A percentile compares a stretch with the other conserved stretches of the same genome.
Evolutionary conservation across 1,140 invertebrate genomes (phyloP).

Genomic region (Calycopis cecrops): DNA sequence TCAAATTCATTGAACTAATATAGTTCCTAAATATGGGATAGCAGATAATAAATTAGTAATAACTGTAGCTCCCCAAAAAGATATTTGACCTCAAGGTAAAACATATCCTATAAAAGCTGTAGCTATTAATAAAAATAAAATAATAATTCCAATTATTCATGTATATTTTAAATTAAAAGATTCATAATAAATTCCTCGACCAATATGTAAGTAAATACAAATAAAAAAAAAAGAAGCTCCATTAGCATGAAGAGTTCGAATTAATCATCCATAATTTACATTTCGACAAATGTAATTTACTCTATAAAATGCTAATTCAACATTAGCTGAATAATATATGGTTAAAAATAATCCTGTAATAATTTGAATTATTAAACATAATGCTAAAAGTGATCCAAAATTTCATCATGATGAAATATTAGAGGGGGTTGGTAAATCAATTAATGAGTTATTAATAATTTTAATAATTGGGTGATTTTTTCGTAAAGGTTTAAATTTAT

Average conservation of each 20-base stretch:
- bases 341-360: slow-evolving; percentile 77
- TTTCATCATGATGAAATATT: slow-evolving; percentile 75
- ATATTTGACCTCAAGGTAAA: slow-evolving; percentile 83
- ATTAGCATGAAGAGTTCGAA: slow-evolving; percentile 76
- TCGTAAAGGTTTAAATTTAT: slow-evolving; percentile 64
- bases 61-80: slow-evolving; percentile 82
- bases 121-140: slow-evolving; percentile 78
- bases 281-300: slow-evolving; percentile 34
- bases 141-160: slow-evolving; percentile 75
- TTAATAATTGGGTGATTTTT: slow-evolving; percentile 61
- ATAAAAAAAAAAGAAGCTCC: slow-evolving; percentile 76
- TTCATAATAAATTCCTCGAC: slow-evolving; percentile 76
- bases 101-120: slow-evolving; percentile 83
- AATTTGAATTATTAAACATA: slow-evolving; percentile 78
- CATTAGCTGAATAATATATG: slow-evolving; percentile 76
- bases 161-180: slow-evolving; percentile 73
- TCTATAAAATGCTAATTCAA: slow-evolving; percentile 20
- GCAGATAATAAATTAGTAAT: slow-evolving; percentile 83
- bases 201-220: slow-evolving; percentile 71
- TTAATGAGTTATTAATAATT: slow-evolving; percentile 74
- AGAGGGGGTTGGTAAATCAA: slow-evolving; percentile 74
- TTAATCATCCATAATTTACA: slow-evolving; percentile 75
- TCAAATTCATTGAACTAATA: slow-evolving; percentile 80
- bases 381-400: slow-evolving; percentile 76
- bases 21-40: slow-evolving; percentile 78